Base-by-base conservation (phyloP, 37 sponge, comb jelly and placozoan species). In the Spongia lamella region DNA sequence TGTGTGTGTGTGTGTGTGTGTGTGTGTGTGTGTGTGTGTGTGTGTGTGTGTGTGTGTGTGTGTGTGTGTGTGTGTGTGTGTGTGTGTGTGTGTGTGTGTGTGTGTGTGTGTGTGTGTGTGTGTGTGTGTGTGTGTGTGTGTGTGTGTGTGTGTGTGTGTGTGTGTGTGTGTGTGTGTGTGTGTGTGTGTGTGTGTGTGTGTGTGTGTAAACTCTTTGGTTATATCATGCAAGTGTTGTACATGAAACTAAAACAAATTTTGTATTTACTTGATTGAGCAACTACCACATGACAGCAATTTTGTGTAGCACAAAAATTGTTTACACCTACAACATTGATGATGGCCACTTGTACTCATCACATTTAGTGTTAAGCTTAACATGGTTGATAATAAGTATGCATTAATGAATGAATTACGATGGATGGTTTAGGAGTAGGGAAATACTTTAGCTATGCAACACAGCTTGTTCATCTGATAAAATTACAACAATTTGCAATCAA, bases 41-140 rank as follows among this genome's bases (percentile, higher is more conserved):
- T 73, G 61, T 36, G 39, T 59, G 61, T 75, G 76, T 75, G 76
- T 75, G 76, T 60, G 62, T 75, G 76, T 75, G 76, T 59, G 63
- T 75, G 76, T 75, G 76, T 60, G 62, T 75, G 76, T 75, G 76
- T 75, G 76, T 35, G 47, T 75, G 76, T 60, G 62, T 75, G 76
- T 75, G 76, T 75, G 76, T 75, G 76, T 75, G 76, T 36, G 54
- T 76, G 77, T 76, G 77, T 76, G 77, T 63, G 66, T 76, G 77
- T 63, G 54, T 49, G 54, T 76, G 77, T 76, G 65, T 76, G 77
- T 43, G 66, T 76, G 64, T 38, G 38, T 57, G 61, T 57, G 60
- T 57, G 74, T 57, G 74, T 73, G 74, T 57, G 74, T 73, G 74
- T 56, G 74, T 57, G 74, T 73, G 39, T 56, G 38, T 56, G 74